Evolutionary conservation across 2,888 invertebrate species (phyloP).

Genomic region (Watsonalla binaria): DNA sequence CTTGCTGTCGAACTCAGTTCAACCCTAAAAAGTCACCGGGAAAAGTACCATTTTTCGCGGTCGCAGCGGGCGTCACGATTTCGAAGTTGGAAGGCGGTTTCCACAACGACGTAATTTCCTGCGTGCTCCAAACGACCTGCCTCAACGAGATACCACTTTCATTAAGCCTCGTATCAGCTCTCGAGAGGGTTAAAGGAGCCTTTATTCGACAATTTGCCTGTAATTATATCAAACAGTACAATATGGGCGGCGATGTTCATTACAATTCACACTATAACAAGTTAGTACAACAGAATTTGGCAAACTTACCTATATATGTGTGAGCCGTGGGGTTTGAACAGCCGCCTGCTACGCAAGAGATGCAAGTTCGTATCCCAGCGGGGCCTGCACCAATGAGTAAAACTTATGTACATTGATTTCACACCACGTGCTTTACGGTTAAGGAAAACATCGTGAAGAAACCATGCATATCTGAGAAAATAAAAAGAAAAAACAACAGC

Average conservation of each 20-base stretch:
- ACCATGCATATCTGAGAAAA: too few relatives aligned
- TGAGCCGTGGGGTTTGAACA: too few relatives aligned
- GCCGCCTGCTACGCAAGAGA: too few relatives aligned
- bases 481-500: too few relatives aligned
- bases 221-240: conserved; percentile 28
- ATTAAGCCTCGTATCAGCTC: conserved; percentile 41
- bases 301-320: too few relatives aligned
- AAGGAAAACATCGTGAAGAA: too few relatives aligned
- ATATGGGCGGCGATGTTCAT: conserved; percentile 16
- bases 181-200: conserved; percentile 35
- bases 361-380: too few relatives aligned
- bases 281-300: conserved; percentile 6
- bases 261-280: conserved; percentile 9
- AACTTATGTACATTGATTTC: too few relatives aligned
- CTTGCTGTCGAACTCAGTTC: conserved; percentile 21
- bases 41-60: conserved; percentile 29
- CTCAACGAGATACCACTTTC: conserved; percentile 42
- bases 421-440: too few relatives aligned
- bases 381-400: too few relatives aligned
- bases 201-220: conserved; percentile 31
- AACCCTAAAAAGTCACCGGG: conserved; percentile 24
- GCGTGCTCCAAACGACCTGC: conserved; percentile 40
- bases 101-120: conserved; percentile 49
- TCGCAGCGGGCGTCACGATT: conserved; percentile 15
- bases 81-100: conserved; percentile 15